Percentiles rank a stretch among this genome's conserved stretches.
phyloP scores from a whole-genome alignment of 2,113 vertebrate species.

The Acrocephalus arundinaceus region DNA sequence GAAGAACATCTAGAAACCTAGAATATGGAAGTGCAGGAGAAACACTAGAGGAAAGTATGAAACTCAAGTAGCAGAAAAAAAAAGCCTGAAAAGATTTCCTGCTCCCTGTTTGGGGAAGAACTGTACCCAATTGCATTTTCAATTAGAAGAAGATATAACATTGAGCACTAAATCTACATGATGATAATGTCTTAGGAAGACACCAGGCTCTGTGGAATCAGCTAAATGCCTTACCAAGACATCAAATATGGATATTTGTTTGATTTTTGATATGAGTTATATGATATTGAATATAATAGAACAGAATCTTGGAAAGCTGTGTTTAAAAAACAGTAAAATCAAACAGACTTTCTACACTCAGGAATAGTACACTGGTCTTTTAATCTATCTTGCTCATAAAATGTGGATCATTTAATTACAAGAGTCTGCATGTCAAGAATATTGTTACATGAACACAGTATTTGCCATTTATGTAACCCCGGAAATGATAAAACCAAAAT shows the following conservation, averaged over 20 bases:
- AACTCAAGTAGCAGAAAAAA: not conserved
- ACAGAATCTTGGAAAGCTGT: not conserved
- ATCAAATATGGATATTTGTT: not conserved
- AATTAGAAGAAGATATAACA: not conserved
- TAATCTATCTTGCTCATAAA: not conserved
- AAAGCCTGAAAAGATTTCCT: not conserved
- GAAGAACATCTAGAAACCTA: not conserved
- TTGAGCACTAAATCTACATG: not conserved
- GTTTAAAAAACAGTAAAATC: not conserved
- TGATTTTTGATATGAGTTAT: not conserved
- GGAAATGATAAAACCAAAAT: not conserved
- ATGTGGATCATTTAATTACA: not conserved
- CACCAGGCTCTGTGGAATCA: not conserved
- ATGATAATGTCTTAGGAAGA: not conserved
- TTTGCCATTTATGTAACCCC: not conserved
- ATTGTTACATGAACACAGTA: not conserved
- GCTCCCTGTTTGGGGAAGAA: not conserved
- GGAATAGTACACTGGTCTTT: not conserved
- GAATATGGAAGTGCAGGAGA: not conserved
- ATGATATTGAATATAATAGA: fast-evolving
- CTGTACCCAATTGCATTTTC: not conserved
- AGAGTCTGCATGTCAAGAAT: not conserved
- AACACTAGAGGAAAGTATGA: not conserved
- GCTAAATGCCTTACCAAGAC: not conserved
- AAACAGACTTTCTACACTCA: not conserved